A percentile compares a stretch with the other conserved stretches of the same genome.
Evolutionary conservation across 1,140 invertebrate genomes (phyloP).

Genomic region (Rhysida immarginata): DNA sequence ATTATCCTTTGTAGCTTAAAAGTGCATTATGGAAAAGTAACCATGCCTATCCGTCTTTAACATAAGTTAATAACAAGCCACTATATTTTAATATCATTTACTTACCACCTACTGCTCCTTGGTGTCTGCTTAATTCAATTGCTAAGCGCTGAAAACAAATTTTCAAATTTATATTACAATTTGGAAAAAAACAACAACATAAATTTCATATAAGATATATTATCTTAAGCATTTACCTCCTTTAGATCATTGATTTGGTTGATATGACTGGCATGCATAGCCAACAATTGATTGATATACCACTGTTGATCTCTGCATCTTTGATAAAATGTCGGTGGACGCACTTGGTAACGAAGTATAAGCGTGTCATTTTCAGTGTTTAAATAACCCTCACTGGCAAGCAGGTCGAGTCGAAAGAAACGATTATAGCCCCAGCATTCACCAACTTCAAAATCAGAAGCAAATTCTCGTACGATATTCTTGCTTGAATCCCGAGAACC

Average conservation of each 20-base stretch:
- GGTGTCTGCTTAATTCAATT: slow-evolving; percentile 51
- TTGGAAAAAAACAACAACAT: neutral
- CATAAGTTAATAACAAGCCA: no score
- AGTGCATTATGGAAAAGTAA: no score
- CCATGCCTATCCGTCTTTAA: no score
- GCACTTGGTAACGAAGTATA: slow-evolving; percentile 60
- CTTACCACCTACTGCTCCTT: slow-evolving; percentile 28
- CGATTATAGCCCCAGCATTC: slow-evolving; percentile 95
- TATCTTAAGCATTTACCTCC: slow-evolving; percentile 39
- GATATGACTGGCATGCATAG: slow-evolving; percentile 60
- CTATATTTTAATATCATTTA: no score
- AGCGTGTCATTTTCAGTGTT: slow-evolving; percentile 29
- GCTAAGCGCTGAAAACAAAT: slow-evolving; percentile 41
- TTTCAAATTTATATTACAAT: slow-evolving; percentile 4
- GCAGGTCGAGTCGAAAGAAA: slow-evolving; percentile 76
- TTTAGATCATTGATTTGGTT: slow-evolving; percentile 71
- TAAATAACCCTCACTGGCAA: slow-evolving; percentile 75
- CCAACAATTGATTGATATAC: slow-evolving; percentile 74
- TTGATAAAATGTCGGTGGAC: slow-evolving; percentile 84
- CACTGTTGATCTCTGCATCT: slow-evolving; percentile 83
- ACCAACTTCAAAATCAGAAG: slow-evolving; percentile 91
- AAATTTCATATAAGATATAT: neutral
- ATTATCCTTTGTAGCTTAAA: no score
- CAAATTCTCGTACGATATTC: slow-evolving; percentile 74
- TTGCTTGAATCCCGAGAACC: slow-evolving; percentile 65